Conservation (phyloP, 2,888 invertebrate genomes). For the Brachyptera risi region DNA sequence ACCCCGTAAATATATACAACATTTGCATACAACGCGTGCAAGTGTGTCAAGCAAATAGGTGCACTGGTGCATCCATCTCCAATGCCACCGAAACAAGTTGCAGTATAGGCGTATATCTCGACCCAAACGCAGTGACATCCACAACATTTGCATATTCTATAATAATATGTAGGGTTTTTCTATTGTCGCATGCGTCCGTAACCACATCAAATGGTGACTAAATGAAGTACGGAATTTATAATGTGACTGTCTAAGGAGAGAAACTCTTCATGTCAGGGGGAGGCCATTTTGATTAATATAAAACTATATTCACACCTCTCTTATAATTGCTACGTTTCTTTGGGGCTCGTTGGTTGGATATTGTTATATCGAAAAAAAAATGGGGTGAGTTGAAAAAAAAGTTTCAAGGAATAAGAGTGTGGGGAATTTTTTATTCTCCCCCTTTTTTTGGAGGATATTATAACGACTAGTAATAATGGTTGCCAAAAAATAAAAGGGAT, state of each 20-base stretch:
- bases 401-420: background rate
- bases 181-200: conserved; percentile 6
- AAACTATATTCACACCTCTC: conserved; percentile 4
- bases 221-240: no score
- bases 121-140: no score
- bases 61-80: no score
- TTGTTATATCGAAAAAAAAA: conserved; percentile 6
- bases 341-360: conserved; percentile 13
- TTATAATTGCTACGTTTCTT: conserved; percentile 15
- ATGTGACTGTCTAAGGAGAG: no score
- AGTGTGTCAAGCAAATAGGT: no score
- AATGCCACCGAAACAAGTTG: no score
- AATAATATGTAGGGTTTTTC: background rate
- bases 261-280: no score
- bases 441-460: conserved; percentile 6
- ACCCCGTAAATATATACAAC: no score
- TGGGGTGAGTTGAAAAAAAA: background rate
- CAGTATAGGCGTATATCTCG: no score
- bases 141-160: conserved; percentile 11
- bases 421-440: conserved; percentile 1
- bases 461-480: conserved; percentile 24
- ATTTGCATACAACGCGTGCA: no score
- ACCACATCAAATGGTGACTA: conserved; percentile 9
- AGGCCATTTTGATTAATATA: no score
- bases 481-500: conserved; percentile 33